Base-by-base conservation (phyloP, 2,888 invertebrate species). In the Conchocele bisecta region DNA sequence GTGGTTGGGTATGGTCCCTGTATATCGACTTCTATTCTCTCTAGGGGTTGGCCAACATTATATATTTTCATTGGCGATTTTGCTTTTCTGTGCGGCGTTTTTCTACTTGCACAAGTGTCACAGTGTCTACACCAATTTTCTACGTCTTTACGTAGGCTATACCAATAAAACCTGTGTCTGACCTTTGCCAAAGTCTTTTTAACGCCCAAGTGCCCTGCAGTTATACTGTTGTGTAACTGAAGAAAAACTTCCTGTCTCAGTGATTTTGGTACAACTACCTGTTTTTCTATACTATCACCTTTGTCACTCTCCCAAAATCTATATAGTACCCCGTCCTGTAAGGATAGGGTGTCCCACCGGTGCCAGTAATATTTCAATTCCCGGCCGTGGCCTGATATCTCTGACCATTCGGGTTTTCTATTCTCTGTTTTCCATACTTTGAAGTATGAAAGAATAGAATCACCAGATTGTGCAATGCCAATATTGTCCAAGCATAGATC, bases 141-240 rank as follows among this genome's bases (percentile, higher is more conserved):
- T 13, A 64, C 50, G 20, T 70, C 70, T 26, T 35, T n/a, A 37
- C 22, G 2, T 26, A 65, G 41, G 2, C 42, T 57, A 20, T 35
- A 51, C 61, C 71, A 71, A 28, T 64, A 58, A 44, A 65, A 66
- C 51, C 64, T 58, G 7, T 9, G 13, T 48, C 39, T 33, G n/a
- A 61, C 13, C 37, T 44, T 54, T 4, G 22, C 35, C 15, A 48
- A 46, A 24, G 60, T 60, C 42, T 66, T 71, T 31, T 26, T 54
- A 15, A 41, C 26, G 7, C 71, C 71, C 26, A 71, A 50, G 42
- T 60, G 65, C 24, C 65, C 71, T 28, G 53, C 58, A 13, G 70
- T 53, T 15, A n/a, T 11, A 11, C 20, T 20, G 9, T 24, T 26
- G 53, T 64, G 59, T 9, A 57, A 35, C 7, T 64, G 59, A 9